Base-by-base conservation (phyloP, 2,888 invertebrate genomes). In the Pristionchus entomophagus region DNA sequence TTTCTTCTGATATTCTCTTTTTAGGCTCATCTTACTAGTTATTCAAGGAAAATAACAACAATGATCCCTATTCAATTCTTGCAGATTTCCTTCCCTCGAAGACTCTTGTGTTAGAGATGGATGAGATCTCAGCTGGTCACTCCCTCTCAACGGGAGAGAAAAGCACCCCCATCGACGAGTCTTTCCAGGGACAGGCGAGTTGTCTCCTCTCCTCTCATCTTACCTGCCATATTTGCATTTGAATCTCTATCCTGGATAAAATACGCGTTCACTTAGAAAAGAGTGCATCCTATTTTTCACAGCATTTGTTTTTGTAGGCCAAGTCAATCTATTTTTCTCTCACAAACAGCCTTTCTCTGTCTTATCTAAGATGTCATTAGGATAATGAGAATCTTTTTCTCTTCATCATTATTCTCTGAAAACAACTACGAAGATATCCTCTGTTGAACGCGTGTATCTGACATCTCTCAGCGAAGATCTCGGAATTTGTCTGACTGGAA, bases 111-210 rank as follows among this genome's bases (percentile, higher is more conserved):
- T 77, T 92, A 12, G 86, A 89, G 80, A 88, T 91, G 82, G 91
- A 92, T 84, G 92, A 92, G 82, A 86, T 92, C 38, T 87, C 89
- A 19, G 89, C 87, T 14, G 92, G 89, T 8, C 88, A 88, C 41
- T 88, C 90, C 22, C 87, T 91, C 69, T 62, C 62, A 10, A 19
- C 59, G 41, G 83, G 83, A n/a, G 69, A 38, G 56, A 38, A 49
- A 19, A 53, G 35, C 12, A 49, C 14, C 22, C 35, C 81, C 32
- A 56, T 35, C 10, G 62, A 59, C 19, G 62, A 83, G 35, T 29
- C 83, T 1, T 83, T 83, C 83, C 49, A 83, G 29, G 83, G 83
- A 83, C 62, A 83, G 62, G 83, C 59, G 26, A n/a, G 26, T 14
- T 10, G 1, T 45, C 45, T 14, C 45, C 45, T 14, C 45, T 14